Conservation (phyloP, 2,797 vertebrate genomes). For the Perodicticus potto region DNA sequence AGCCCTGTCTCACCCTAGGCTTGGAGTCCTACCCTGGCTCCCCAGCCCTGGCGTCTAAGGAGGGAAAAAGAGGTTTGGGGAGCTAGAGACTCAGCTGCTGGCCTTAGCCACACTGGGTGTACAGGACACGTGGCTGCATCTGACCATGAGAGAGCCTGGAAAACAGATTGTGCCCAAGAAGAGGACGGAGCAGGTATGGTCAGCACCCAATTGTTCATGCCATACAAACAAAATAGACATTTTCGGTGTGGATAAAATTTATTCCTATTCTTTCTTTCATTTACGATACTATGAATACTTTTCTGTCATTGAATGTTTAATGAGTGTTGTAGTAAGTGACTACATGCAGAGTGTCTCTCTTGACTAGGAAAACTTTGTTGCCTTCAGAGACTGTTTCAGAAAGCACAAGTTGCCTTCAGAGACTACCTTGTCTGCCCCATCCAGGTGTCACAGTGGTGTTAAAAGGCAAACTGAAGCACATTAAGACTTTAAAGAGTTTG, state of each 20-base stretch:
- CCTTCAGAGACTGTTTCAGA: not conserved
- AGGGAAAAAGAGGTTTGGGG: not conserved
- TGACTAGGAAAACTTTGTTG: not conserved
- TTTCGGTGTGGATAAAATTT: not conserved
- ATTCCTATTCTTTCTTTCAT: not conserved
- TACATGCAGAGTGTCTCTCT: not conserved
- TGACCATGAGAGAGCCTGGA: not conserved
- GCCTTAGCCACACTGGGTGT: not conserved
- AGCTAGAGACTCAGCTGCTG: too few species aligned
- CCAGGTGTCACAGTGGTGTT: not conserved
- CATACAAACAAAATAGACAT: not conserved
- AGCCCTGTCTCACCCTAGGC: not conserved
- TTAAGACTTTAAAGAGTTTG: not conserved
- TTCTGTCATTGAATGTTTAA: not conserved
- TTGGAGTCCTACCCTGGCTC: not conserved
- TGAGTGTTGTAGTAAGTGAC: not conserved
- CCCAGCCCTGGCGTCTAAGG: not conserved
- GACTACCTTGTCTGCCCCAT: not conserved
- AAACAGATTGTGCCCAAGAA: not conserved
- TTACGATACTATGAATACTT: not conserved
- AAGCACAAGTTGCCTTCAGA: too few species aligned
- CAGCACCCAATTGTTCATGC: not conserved
- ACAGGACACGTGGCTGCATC: not conserved
- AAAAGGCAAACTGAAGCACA: not conserved
- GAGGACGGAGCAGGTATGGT: not conserved